phyloP scores from a whole-genome alignment of 1,140 invertebrate genomes.

The Agrypnia vestita region DNA sequence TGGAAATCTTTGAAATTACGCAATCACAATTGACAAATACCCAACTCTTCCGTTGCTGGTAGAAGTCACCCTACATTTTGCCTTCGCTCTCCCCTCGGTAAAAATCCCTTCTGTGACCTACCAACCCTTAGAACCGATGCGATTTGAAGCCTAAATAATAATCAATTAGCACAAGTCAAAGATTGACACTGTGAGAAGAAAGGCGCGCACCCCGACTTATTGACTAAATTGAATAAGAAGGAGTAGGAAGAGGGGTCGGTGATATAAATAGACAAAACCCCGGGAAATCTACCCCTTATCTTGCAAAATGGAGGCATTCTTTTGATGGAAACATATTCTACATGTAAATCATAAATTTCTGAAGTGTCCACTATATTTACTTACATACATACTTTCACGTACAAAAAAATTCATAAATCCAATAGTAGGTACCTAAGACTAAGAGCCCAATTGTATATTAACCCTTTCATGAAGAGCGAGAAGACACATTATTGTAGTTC shows the following conservation, averaged over 20 bases:
- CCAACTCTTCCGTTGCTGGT: conserved; percentile 17
- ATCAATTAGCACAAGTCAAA: conserved; percentile 60
- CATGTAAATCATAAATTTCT: background rate
- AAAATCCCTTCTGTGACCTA: conserved; percentile 14
- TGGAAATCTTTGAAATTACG: conserved; percentile 23
- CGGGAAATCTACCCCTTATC: background rate
- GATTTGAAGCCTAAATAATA: conserved; percentile 60
- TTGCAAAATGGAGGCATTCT: background rate
- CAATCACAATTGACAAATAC: conserved; percentile 30
- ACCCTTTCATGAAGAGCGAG: too few relatives aligned
- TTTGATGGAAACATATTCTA: background rate
- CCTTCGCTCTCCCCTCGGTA: conserved; percentile 5
- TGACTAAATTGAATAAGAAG: conserved; percentile 57
- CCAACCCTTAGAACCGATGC: conserved; percentile 32
- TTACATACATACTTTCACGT: too few relatives aligned
- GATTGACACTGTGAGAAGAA: conserved; percentile 56
- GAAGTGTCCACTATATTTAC: background rate
- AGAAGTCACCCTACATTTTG: conserved; percentile 23
- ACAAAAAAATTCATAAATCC: too few relatives aligned
- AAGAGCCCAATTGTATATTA: too few relatives aligned
- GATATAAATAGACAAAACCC: conserved; percentile 38
- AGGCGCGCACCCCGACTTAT: conserved; percentile 53
- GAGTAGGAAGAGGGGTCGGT: background rate
- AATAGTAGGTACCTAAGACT: too few relatives aligned
- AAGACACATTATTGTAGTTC: too few relatives aligned